Percentiles rank a stretch among this genome's conserved stretches.
These are phyloP conservation scores for Spinibarbus caldwelli DNA, from an alignment of 2,797 vertebrate species.

Conservation along the genomic window DNA sequence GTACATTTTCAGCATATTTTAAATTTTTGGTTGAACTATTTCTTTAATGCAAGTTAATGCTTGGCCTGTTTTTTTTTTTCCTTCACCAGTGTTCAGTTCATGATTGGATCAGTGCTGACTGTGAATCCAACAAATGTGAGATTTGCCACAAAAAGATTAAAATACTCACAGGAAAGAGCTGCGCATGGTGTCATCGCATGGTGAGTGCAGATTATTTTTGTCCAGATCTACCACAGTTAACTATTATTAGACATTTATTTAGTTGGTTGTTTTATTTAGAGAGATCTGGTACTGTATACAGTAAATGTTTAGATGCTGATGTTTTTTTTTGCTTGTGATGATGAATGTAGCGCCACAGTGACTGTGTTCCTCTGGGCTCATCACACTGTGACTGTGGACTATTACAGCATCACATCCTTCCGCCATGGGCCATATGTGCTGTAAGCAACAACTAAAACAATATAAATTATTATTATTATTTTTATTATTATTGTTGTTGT, in stretches of 20 bases:
- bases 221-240: background rate
- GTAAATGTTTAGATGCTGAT: background rate
- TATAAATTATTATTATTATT: background rate
- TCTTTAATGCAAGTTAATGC: background rate
- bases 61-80: background rate
- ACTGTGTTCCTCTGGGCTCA: constrained; percentile 76
- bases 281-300: constrained; percentile 19
- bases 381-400: constrained; percentile 82
- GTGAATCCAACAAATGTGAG: constrained; percentile 82
- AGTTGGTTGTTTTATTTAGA: background rate
- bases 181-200: constrained; percentile 89
- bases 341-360: constrained; percentile 82
- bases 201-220: constrained; percentile 68
- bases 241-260: background rate
- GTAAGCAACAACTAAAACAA: constrained; percentile 68
- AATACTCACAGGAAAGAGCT: constrained; percentile 81
- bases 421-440: constrained; percentile 86
- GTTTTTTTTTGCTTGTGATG: background rate
- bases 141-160: constrained; percentile 89
- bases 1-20: background rate
- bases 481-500: background rate
- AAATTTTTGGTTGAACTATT: background rate
- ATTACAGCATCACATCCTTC: constrained; percentile 85
- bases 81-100: constrained; percentile 79
- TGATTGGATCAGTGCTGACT: constrained; percentile 85